Evolutionary conservation across 2,888 invertebrate genomes (phyloP).

Genomic region (Cheilosia grossa): DNA sequence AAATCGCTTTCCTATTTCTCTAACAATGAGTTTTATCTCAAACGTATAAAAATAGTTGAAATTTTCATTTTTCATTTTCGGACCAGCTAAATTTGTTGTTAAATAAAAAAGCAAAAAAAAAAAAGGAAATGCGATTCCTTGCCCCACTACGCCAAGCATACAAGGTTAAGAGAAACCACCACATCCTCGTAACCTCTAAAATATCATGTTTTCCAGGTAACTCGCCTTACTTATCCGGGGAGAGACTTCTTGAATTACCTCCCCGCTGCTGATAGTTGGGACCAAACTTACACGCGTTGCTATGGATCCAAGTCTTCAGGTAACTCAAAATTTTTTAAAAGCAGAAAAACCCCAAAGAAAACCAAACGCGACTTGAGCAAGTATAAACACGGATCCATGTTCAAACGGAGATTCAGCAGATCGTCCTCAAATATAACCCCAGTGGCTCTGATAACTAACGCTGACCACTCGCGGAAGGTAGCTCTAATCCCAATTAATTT

Average conservation of each 20-base stretch:
- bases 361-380: slow-evolving; percentile 33
- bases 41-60: slow-evolving; percentile 12
- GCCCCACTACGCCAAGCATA: slow-evolving; percentile 34
- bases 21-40: slow-evolving; percentile 24
- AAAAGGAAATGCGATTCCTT: slow-evolving; percentile 36
- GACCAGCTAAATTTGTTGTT: slow-evolving; percentile 49
- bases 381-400: slow-evolving; percentile 27
- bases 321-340: slow-evolving; percentile 59
- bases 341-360: slow-evolving; percentile 34
- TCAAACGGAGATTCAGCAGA: slow-evolving; percentile 27
- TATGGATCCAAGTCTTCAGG: slow-evolving; percentile 67
- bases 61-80: slow-evolving; percentile 36
- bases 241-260: slow-evolving; percentile 6
- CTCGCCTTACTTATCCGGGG: slow-evolving; percentile 20
- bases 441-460: slow-evolving; percentile 71
- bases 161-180: slow-evolving; percentile 24
- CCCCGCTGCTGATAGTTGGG: slow-evolving; percentile 2
- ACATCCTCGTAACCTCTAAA: not conserved
- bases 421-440: slow-evolving; percentile 47
- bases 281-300: slow-evolving; percentile 10
- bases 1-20: not conserved
- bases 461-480: slow-evolving; percentile 76
- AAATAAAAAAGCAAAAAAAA: slow-evolving; percentile 31
- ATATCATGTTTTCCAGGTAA: not conserved
- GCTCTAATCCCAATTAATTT: slow-evolving; percentile 79